Conservation (phyloP, 1,140 invertebrate genomes). For the Saxidomus purpurata region DNA sequence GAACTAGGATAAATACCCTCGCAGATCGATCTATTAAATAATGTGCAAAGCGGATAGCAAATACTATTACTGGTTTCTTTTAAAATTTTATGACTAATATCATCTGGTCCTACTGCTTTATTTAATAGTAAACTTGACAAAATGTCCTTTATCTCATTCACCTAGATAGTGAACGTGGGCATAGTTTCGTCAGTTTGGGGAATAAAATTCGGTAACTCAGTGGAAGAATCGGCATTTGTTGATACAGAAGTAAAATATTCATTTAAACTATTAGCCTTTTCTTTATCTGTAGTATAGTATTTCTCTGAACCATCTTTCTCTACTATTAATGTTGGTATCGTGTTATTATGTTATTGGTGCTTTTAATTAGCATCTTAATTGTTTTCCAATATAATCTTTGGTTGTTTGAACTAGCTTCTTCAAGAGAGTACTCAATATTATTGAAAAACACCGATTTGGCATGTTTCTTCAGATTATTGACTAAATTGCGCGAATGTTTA, state of each 20-base stretch:
- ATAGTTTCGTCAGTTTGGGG: background rate
- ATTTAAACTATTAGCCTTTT: slow-evolving; percentile 44
- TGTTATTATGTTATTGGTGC: background rate
- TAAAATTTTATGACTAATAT: slow-evolving; percentile 50
- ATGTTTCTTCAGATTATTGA: slow-evolving; percentile 43
- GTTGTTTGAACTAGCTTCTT: background rate
- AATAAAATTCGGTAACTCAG: background rate
- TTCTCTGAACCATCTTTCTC: background rate
- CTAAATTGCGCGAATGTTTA: slow-evolving; percentile 47
- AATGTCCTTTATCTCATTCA: background rate
- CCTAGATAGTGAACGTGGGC: background rate
- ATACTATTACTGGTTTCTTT: background rate
- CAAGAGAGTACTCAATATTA: background rate
- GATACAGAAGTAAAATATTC: slow-evolving; percentile 40
- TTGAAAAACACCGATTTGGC: slow-evolving; percentile 20
- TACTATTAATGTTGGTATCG: background rate
- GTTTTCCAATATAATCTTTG: slow-evolving; percentile 33
- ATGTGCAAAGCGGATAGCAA: slow-evolving; percentile 9
- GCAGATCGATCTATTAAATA: slow-evolving; percentile 47
- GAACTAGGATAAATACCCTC: slow-evolving; percentile 17
- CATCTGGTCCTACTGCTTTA: slow-evolving; percentile 41
- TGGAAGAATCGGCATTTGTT: slow-evolving; percentile 1
- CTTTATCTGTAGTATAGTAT: background rate
- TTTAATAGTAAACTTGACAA: slow-evolving; percentile 26
- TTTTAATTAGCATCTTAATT: slow-evolving; percentile 32